Percentiles rank a stretch among this genome's conserved stretches.
Conservation (phyloP, 2,797 vertebrate species). For the Gephyroberyx darwinii region DNA sequence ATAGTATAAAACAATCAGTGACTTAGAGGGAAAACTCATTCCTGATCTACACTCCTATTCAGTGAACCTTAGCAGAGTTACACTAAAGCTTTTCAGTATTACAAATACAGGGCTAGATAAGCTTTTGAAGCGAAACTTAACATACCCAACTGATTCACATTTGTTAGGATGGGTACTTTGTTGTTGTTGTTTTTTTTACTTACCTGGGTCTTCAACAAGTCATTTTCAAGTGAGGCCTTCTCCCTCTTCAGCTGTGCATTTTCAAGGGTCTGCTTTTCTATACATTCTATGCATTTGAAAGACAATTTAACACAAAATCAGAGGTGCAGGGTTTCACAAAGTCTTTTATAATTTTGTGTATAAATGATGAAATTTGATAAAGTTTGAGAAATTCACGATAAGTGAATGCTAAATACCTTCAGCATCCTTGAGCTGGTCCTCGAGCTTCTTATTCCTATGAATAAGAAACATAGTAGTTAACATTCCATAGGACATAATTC, state of each 20-base stretch:
- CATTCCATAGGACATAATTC: not conserved
- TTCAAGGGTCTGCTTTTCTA: slow-evolving; percentile 82
- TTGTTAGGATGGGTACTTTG: not conserved
- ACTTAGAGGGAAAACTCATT: not conserved
- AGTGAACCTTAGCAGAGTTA: too few species aligned
- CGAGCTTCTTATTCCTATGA: slow-evolving; percentile 86
- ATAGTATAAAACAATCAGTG: not conserved
- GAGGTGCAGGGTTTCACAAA: not conserved
- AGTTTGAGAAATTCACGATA: not conserved
- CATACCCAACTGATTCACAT: not conserved
- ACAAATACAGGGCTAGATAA: not conserved
- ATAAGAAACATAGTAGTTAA: slow-evolving; percentile 15
- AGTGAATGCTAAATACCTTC: slow-evolving; percentile 83
- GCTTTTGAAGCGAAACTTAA: not conserved
- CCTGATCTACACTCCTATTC: not conserved
- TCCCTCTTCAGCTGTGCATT: slow-evolving; percentile 85
- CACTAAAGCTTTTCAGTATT: not conserved
- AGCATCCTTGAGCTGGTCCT: slow-evolving; percentile 85
- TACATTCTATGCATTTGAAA: slow-evolving; percentile 77
- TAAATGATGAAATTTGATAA: not conserved
- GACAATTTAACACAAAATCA: not conserved
- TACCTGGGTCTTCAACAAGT: slow-evolving; percentile 86
- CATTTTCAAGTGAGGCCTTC: slow-evolving; percentile 86
- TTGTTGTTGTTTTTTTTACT: not conserved
- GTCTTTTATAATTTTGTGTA: not conserved